Percentiles rank a stretch among this genome's conserved stretches.
phyloP scores from a whole-genome alignment of 2,113 vertebrate species.

The Callionymus lyra region DNA sequence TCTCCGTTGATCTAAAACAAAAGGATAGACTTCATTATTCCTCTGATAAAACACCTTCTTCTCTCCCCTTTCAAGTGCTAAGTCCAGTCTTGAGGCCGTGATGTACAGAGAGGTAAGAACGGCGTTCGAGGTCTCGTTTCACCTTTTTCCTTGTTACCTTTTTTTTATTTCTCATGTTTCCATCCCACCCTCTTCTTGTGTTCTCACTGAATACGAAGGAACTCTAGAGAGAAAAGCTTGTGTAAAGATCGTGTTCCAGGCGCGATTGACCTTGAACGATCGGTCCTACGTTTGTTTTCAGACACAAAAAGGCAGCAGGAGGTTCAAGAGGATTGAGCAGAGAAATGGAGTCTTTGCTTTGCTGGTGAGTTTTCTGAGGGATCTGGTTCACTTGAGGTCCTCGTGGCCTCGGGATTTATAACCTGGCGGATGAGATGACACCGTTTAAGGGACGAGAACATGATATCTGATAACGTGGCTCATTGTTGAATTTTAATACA shows the following conservation, averaged over 20 bases:
- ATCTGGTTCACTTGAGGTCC: too few species aligned
- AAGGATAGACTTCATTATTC: background rate
- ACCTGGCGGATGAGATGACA: too few species aligned
- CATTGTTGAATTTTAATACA: too few species aligned
- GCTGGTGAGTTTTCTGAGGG: constrained; percentile 69
- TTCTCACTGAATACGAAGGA: background rate
- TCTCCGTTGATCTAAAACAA: too few species aligned
- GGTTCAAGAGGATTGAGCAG: constrained; percentile 82
- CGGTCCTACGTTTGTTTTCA: constrained; percentile 71
- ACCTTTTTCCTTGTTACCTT: constrained; percentile 8
- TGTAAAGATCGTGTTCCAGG: constrained; percentile 14
- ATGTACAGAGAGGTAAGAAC: constrained; percentile 74
- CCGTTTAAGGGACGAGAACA: too few species aligned
- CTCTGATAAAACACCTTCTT: background rate
- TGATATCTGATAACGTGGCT: too few species aligned
- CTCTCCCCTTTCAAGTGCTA: constrained; percentile 56
- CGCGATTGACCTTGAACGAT: too few species aligned
- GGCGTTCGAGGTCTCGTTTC: constrained; percentile 4
- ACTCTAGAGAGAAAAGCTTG: constrained; percentile 1
- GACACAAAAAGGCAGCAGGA: constrained; percentile 79
- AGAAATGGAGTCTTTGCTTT: constrained; percentile 78
- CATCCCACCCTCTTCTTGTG: constrained; percentile 10
- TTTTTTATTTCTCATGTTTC: constrained; percentile 18
- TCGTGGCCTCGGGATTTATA: too few species aligned
- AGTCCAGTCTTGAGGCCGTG: constrained; percentile 74